A percentile compares a stretch with the other conserved stretches of the same genome.
Conservation (phyloP, 1,140 invertebrate genomes). For the Dinoponera quadriceps region DNA sequence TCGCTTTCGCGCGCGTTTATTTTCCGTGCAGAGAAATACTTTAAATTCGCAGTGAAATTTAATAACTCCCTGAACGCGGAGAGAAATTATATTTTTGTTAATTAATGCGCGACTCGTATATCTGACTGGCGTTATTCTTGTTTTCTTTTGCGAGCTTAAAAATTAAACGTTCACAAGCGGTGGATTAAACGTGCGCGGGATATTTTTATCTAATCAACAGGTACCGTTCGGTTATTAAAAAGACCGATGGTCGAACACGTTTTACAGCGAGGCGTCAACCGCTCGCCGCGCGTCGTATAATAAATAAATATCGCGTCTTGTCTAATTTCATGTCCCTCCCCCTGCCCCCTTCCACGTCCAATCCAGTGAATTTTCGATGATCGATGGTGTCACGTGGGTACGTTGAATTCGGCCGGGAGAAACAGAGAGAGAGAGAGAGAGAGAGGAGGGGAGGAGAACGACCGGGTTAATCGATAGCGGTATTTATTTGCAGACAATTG, state of each 20-base stretch:
- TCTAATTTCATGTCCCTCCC: conserved; percentile 17
- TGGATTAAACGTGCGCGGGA: conserved; percentile 16
- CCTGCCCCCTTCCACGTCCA: no score
- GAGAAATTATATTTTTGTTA: conserved; percentile 62
- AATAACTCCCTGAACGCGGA: conserved; percentile 57
- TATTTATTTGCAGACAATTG: conserved; percentile 61
- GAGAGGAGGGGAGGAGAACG: conserved; percentile 14
- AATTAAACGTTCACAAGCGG: conserved; percentile 32
- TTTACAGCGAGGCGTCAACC: background rate
- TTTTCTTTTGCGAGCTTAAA: conserved; percentile 49
- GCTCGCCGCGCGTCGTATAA: background rate
- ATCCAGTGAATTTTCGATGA: conserved; percentile 49
- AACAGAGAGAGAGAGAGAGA: background rate
- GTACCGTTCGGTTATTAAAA: conserved; percentile 37
- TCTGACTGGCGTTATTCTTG: conserved; percentile 39
- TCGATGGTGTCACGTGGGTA: conserved; percentile 24
- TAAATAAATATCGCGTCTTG: conserved; percentile 54
- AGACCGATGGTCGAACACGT: conserved; percentile 4
- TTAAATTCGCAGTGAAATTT: conserved; percentile 60
- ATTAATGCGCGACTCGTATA: conserved; percentile 54
- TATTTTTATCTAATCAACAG: conserved; percentile 58
- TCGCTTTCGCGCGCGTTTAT: conserved; percentile 38
- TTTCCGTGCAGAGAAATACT: conserved; percentile 49
- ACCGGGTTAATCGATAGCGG: conserved; percentile 44
- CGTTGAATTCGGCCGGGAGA: conserved; percentile 9